Percentiles rank a stretch among this genome's conserved stretches.
These are phyloP conservation scores for Zosterops hypoxanthus DNA, from an alignment of 2,113 vertebrate genomes.

Conservation along the genomic window DNA sequence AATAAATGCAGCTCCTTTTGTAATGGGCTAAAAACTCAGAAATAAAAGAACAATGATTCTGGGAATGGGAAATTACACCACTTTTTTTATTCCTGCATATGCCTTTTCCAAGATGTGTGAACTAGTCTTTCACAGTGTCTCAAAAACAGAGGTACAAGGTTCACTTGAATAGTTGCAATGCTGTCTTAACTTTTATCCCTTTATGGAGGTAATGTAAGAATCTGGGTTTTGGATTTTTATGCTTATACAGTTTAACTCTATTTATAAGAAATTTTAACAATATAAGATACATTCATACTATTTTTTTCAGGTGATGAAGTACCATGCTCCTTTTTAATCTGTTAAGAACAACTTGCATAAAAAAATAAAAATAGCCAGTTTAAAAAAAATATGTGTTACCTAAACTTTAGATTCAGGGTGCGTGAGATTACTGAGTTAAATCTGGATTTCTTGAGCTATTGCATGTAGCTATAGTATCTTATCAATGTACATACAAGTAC, in stretches of 20 bases:
- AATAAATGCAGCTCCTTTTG: neutral
- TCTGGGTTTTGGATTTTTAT: neutral
- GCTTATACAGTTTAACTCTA: neutral
- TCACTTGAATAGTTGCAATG: slow-evolving; percentile 34
- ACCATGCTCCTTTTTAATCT: neutral
- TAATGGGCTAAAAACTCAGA: neutral
- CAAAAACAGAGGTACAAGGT: neutral
- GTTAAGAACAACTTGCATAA: neutral
- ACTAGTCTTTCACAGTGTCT: neutral
- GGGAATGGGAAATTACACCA: neutral
- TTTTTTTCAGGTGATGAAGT: neutral
- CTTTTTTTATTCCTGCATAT: neutral
- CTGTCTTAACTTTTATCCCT: slow-evolving; percentile 31
- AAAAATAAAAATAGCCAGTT: neutral
- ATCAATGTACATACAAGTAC: neutral
- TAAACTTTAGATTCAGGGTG: neutral
- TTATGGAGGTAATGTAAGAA: neutral
- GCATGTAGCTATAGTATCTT: neutral
- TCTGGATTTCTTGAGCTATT: neutral
- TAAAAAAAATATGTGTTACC: neutral
- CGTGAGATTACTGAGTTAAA: neutral
- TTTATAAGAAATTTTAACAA: neutral
- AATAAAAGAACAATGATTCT: neutral
- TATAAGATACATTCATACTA: neutral
- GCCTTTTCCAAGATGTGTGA: slow-evolving; percentile 8